phyloP scores from a whole-genome alignment of 2,888 invertebrate species.

The Platycheirus albimanus region DNA sequence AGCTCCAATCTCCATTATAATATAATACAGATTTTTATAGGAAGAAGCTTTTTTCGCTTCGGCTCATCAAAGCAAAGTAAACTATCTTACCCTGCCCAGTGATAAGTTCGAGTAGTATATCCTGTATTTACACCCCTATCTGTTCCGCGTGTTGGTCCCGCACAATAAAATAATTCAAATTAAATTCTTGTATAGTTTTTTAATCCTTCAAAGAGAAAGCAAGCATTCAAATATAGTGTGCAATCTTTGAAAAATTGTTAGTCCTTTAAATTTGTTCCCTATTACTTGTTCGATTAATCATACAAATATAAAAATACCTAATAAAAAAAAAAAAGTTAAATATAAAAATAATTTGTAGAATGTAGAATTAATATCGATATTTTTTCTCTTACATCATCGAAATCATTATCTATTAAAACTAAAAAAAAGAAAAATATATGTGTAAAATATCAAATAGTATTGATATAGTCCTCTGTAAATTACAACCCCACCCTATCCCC shows the following conservation, averaged over 20 bases:
- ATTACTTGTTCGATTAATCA: neutral
- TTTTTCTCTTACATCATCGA: conserved; percentile 68
- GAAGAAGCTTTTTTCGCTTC: conserved; percentile 66
- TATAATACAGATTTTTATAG: conserved; percentile 73
- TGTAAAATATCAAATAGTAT: conserved; percentile 34
- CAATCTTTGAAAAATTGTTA: conserved; percentile 1
- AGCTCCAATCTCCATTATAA: conserved; percentile 60
- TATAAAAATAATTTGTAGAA: conserved; percentile 21
- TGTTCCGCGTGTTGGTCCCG: conserved; percentile 73
- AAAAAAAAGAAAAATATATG: neutral
- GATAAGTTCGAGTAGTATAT: conserved; percentile 74
- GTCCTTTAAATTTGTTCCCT: neutral
- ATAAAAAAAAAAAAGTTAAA: neutral
- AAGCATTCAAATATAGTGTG: neutral
- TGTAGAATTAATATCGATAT: conserved; percentile 39
- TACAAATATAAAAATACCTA: too few species aligned
- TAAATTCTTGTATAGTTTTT: neutral
- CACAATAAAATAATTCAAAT: conserved; percentile 42
- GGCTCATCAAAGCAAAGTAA: conserved; percentile 67
- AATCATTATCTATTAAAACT: conserved; percentile 6
- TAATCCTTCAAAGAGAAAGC: conserved; percentile 8
- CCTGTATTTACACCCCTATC: conserved; percentile 74
- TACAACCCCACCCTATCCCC: neutral
- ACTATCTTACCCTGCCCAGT: conserved; percentile 73
- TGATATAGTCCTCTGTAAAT: neutral